Conservation (phyloP, 2,797 vertebrate genomes). For the Lutjanus campechanus region DNA sequence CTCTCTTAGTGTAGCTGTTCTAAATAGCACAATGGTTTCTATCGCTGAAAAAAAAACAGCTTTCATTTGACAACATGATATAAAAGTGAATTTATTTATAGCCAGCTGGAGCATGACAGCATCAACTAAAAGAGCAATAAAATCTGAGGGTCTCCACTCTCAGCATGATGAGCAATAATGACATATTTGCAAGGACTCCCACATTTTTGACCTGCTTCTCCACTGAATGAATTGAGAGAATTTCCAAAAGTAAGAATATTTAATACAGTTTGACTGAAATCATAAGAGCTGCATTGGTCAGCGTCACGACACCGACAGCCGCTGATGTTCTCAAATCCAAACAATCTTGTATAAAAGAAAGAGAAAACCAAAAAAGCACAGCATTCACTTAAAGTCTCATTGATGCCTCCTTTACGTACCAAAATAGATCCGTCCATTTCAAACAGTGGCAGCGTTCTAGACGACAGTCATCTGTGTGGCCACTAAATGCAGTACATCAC, state of each 20-base stretch:
- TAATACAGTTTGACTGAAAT: neutral
- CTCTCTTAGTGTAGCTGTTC: neutral
- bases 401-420: no score
- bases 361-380: neutral
- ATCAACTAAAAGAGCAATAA: slow-evolving; percentile 32
- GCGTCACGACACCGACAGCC: neutral
- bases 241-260: neutral
- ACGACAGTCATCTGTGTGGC: no score
- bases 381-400: neutral
- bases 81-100: slow-evolving; percentile 20
- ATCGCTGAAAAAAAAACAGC: slow-evolving; percentile 1
- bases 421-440: no score
- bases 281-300: neutral
- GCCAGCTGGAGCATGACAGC: neutral
- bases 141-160: neutral
- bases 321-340: neutral
- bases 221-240: neutral
- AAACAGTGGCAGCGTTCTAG: no score
- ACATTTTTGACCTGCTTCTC: neutral
- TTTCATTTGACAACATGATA: slow-evolving; percentile 30
- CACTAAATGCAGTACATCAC: no score
- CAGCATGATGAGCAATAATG: neutral
- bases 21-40: neutral
- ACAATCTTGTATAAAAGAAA: neutral
- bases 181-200: neutral